Evolutionary conservation across 2,797 vertebrate genomes (phyloP).

Genomic region (Aeoliscus strigatus): DNA sequence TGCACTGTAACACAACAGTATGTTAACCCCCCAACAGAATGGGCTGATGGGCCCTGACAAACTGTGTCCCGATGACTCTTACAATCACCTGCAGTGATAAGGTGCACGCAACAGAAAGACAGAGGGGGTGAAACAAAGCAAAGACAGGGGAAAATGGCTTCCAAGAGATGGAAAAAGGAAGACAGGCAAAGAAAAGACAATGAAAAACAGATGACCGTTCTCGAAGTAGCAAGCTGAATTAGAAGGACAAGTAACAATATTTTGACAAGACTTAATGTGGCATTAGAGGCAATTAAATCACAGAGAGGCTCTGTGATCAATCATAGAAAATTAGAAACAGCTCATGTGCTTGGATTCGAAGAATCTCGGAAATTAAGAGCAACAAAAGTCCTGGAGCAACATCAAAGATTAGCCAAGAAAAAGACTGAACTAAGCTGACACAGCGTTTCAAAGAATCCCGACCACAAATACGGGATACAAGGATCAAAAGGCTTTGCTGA

Average conservation of each 20-base stretch:
- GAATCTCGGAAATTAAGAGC: conserved; percentile 57
- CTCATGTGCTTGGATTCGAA: conserved; percentile 45
- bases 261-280: conserved; percentile 75
- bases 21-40: conserved; percentile 97
- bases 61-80: conserved; percentile 78
- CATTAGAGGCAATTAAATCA: conserved; percentile 75
- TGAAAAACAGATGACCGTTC: conserved; percentile 67
- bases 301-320: conserved; percentile 66
- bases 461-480: conserved; percentile 52
- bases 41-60: conserved; percentile 85
- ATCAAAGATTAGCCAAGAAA: conserved; percentile 61
- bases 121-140: conserved; percentile 38
- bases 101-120: conserved; percentile 36
- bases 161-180: conserved; percentile 56
- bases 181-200: conserved; percentile 44
- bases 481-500: conserved; percentile 56
- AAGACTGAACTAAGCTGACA: conserved; percentile 50
- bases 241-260: conserved; percentile 74
- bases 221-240: conserved; percentile 56
- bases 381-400: conserved; percentile 62
- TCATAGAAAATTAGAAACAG: conserved; percentile 71
- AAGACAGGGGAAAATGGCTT: conserved; percentile 45
- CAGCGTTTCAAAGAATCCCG: conserved; percentile 33
- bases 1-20: conserved; percentile 99
- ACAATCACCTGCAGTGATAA: conserved; percentile 76